Base-by-base conservation (phyloP, 2,888 invertebrate genomes). In the Anarsia innoxiella region DNA sequence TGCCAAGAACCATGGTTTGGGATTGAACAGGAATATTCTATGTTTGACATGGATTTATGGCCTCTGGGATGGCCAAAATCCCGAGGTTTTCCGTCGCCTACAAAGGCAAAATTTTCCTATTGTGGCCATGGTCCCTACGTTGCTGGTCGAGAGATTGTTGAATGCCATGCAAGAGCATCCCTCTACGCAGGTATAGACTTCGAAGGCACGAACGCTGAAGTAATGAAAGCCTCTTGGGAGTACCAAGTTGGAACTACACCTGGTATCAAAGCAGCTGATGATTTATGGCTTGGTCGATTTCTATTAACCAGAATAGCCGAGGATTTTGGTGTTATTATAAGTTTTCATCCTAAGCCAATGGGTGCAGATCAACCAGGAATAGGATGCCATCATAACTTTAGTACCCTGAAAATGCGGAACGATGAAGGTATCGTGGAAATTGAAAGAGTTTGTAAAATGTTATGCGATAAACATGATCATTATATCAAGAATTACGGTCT, bases 151-250 rank as follows among this genome's bases (percentile, higher is more conserved):
- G 97, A 98, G 66, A 91, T 99, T 46, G 95, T 95, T 10, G 97
- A 98, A 75, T 93, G 96, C 23, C 99, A 99, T 64, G 74, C 85
- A 0, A 66, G 83, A 47, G 87, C 97, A 6, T 97, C 97, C 59
- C 78, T 99, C 37, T 97, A 96, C 67, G 93, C 98, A 36, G 98
- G 98, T 26, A 88, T 99, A 56, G 93, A 93, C 56, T 93, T 96
- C 51, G 88, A 91, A 36, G 99, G 99, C 29, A 93, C 93, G 32
- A 99, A 99, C 73, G 98, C 97, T n/a, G 98, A 99, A 85, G 98
- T 97, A 15, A 97, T 97, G 97, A 97, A 96, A 26, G 93, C 95
- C 10, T 96, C 95, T 78, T 94, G 93, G 93, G 93, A 93, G 71
- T 94, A 88, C 75, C 95, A 95, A 80, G 91, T 97, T 9, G 97